Evolutionary conservation across 2,797 vertebrate species (phyloP).

Genomic region (Pitangus sulphuratus): DNA sequence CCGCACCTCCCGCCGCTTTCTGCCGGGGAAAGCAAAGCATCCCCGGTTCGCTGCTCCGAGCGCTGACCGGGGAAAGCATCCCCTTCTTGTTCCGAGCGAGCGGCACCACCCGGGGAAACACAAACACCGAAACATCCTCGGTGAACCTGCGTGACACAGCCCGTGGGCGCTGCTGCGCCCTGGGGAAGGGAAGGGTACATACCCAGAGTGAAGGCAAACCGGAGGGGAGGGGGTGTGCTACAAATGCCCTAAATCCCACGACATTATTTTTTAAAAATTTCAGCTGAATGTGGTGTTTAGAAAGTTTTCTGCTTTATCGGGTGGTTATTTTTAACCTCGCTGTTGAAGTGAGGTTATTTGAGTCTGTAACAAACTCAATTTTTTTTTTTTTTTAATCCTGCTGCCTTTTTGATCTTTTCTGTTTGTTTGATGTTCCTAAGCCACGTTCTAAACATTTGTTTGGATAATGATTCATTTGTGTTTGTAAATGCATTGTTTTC

Average conservation of each 20-base stretch:
- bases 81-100: fast-evolving
- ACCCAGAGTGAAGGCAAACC: background rate
- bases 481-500: constrained; percentile 50
- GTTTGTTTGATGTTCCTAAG: background rate
- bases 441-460: constrained; percentile 11
- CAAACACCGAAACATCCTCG: fast-evolving
- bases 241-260: background rate
- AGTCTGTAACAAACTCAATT: background rate
- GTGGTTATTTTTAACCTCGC: background rate
- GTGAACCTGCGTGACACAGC: background rate
- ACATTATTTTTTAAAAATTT: background rate
- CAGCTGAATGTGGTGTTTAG: background rate
- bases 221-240: background rate
- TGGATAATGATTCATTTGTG: constrained; percentile 1
- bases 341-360: background rate
- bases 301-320: background rate
- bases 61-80: fast-evolving
- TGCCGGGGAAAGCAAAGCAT: fast-evolving
- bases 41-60: fast-evolving
- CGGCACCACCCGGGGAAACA: fast-evolving
- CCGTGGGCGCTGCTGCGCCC: fast-evolving
- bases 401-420: background rate
- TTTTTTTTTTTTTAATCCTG: background rate
- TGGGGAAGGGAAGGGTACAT: background rate
- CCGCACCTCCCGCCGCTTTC: fast-evolving